Base-by-base conservation (phyloP, 2,113 vertebrate genomes). In the Ageneiosus marmoratus region DNA sequence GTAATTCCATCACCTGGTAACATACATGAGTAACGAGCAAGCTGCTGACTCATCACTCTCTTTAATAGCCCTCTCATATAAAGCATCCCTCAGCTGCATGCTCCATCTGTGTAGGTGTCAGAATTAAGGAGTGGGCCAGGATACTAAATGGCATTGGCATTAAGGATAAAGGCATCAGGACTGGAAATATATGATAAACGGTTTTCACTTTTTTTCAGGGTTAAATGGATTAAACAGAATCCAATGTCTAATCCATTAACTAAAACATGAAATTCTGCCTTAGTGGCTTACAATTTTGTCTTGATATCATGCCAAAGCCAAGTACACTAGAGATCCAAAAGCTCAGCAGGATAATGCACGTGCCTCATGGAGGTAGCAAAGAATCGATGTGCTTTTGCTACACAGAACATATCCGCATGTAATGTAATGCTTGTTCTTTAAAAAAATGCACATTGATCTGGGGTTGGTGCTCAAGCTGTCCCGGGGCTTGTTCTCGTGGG, bases 401-500 rank as follows among this genome's bases (percentile, higher is more conserved):
- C 85, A 87, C 67, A 69, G 84, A 87, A 90, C 80, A 80, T 72
- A 72, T 10, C 79, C 80, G 84, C 89, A 90, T 90, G 92, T 91
- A 93, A 94, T 93, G 91, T 91, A 93, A 92, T 80, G 46, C 91
- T 88, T 90, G 90, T 89, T 79, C 50, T 37, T 37, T 72, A 79
- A 80, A 75, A 32, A 41, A 27, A 60, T 91, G 75, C 78, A 82
- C 74, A 92, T 93, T 85, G 92, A 93, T 91, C 86, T 58, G 77
- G 29, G 55, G 84, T 82, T 82, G 69, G 81, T 56, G 29, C 46
- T 18, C 87, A 79, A 79, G 88, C 88, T 86, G 86, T 91, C 86
- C 89, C 88, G 84, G 83, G 82, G 82, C 83, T 85, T 74, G 84
- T 87, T 89, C 88, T 87, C 82, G 75, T 86, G 80, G 73, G 82